phyloP scores from a whole-genome alignment of 1,140 invertebrate genomes.

The Drosophila saltans region DNA sequence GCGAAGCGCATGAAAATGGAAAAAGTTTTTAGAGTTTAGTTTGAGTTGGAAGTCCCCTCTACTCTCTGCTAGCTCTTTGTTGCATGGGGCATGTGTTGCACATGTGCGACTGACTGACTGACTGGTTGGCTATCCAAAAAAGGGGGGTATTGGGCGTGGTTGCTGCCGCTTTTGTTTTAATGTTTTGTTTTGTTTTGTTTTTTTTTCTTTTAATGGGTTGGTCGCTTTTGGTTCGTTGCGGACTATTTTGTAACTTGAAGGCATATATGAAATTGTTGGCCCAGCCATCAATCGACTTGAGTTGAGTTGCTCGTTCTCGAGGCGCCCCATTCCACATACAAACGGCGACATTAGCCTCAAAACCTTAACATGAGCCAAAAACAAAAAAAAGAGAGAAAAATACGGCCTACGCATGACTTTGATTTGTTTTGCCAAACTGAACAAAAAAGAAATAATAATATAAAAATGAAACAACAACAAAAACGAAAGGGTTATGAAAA shows the following conservation, averaged over 20 bases:
- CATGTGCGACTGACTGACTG: constrained; percentile 42
- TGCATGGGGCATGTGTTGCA: constrained; percentile 56
- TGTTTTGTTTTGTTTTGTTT: constrained; percentile 1
- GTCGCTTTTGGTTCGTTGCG: constrained; percentile 24
- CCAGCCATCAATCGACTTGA: constrained; percentile 7
- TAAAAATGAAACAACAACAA: background rate
- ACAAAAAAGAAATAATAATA: too few relatives aligned
- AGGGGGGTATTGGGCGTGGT: constrained; percentile 29
- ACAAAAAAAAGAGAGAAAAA: constrained; percentile 42
- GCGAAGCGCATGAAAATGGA: constrained; percentile 61
- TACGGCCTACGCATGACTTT: constrained; percentile 60
- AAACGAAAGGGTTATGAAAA: constrained; percentile 1
- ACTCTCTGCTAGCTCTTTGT: background rate
- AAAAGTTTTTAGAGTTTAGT: constrained; percentile 50
- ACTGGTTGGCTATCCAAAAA: constrained; percentile 5
- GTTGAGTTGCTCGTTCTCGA: constrained; percentile 4
- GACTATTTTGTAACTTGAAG: constrained; percentile 49
- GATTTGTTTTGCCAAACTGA: constrained; percentile 37
- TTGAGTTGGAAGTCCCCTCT: background rate
- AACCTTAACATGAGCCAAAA: constrained; percentile 58
- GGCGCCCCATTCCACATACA: constrained; percentile 46
- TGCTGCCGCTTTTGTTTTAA: constrained; percentile 29
- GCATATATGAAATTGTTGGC: constrained; percentile 38
- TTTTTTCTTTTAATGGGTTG: constrained; percentile 36
- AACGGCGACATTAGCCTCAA: constrained; percentile 72